Evolutionary conservation across 2,888 invertebrate genomes (phyloP), one percentile per base, ranked within the genome.

Genomic region (Thecocarcelia acutangulata): DNA sequence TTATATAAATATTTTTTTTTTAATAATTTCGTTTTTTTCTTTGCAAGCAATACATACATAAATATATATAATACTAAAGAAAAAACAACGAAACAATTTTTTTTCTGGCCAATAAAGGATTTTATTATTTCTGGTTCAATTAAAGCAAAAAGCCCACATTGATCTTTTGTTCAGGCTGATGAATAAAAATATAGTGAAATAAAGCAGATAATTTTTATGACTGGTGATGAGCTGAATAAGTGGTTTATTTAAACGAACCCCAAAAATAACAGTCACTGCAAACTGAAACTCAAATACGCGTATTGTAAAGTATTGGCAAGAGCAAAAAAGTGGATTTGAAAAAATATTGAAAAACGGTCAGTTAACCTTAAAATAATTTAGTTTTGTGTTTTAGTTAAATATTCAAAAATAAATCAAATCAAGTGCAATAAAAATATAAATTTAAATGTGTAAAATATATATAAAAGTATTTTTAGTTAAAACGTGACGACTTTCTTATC

Each of bases 61-160:
- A 48, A 24, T 21, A 24, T 50, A 48, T 19, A 63, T 15, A 37
- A 46, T 17, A 17, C 21, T n/a, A 28, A 44, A 21, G 12, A 19
- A 44, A 19, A 64, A 66, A 37, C 54, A 56, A 63, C 48, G 52
- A 72, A 72, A 63, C 63, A 6, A 9, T 21, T 50, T n/a, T 12
- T 11, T 40, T 44, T 59, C 40, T 42, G 59, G 40, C 42, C 44
- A 61, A 74, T 69, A 69, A 76, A 76, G 69, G 69, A 69, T 46
- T 76, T 76, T 76, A 54, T n/a, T 73, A 24, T 42, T 58, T 37
- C 15, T 59, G 17, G 61, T 72, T 5, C 48, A 28, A 46, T 56
- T 40, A 17, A 72, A 44, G 50, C n/a, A 12, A 73, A 61, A 52
- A 44, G 12, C 17, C 17, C 28, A 5, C 19, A 42, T 33, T 52